Base-by-base conservation (phyloP, 2,888 invertebrate species). In the Andrena camellia region DNA sequence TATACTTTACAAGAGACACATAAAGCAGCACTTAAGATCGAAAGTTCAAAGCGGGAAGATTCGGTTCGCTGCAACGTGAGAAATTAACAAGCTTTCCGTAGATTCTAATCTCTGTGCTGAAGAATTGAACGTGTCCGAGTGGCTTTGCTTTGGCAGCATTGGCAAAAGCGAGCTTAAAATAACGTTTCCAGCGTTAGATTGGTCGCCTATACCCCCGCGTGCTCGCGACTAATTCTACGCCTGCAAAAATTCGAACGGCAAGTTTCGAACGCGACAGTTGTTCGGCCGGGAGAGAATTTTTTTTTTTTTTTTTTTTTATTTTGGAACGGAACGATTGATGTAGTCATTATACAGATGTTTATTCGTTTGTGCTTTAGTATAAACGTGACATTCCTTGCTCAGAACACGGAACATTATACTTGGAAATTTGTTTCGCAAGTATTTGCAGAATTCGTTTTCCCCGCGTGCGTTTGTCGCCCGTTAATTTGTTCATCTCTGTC, bases 311-410 rank as follows among this genome's bases (percentile, higher is more conserved):
- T 42, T 42, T 17, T 48, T 64, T 26, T 8, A 23, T 23, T 57
- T 23, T 57, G 20, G 23, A 72, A 66, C 48, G 42, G 69, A 35
- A 50, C 29, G 7, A 48, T 6, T 2, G 10, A 3, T 29, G 31
- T 52, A 60, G 52, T 73, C 70, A 83, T 85, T 76, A 79, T 91
- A 91, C 86, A 92, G 89, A 90, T 76, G 78, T 92, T 92, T 92
- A 92, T 92, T 92, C 87, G 88, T 90, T 92, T 91, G 89, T 92
- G 92, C 91, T 91, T 90, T 90, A 90, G 89, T 92, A 91, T 89
- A 90, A 91, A 91, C 87, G 86, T 90, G 88, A 86, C 78, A 78
- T 77, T 67, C 81, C 73, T 88, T 81, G 75, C 75, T 86, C 85
- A 86, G 82, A 89, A 89, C 86, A 88, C 77, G 82, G 87, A 82